A percentile compares a stretch with the other conserved stretches of the same genome.
Evolutionary conservation across 1,140 invertebrate genomes (phyloP).

Genomic region (Eumeta japonica): DNA sequence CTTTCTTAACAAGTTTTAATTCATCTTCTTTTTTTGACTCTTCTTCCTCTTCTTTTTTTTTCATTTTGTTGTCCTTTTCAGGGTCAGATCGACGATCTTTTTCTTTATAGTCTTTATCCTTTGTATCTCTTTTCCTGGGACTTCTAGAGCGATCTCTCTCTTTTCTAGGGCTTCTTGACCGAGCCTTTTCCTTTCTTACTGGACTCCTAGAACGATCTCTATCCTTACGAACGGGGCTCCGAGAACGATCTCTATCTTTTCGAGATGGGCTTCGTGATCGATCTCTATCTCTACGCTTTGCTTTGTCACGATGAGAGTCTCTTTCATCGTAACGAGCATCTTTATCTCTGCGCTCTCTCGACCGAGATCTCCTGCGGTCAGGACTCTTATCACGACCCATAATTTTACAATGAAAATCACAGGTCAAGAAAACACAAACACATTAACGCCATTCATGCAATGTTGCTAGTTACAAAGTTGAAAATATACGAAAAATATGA

Average conservation of each 20-base stretch:
- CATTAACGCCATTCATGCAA: too few species aligned
- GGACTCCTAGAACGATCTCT: neutral
- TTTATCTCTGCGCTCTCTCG: conserved; percentile 36
- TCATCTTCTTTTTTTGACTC: conserved; percentile 45
- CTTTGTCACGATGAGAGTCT: conserved; percentile 38
- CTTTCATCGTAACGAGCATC: conserved; percentile 45
- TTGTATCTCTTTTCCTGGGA: conserved; percentile 34
- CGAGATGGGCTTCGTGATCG: conserved; percentile 23
- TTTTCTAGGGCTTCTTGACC: conserved; percentile 36
- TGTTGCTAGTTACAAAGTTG: too few species aligned
- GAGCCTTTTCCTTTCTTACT: conserved; percentile 9
- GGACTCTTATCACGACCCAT: conserved; percentile 41
- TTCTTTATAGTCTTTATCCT: conserved; percentile 31
- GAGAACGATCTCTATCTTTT: conserved; percentile 27
- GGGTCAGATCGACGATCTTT: conserved; percentile 36
- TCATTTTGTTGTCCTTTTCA: conserved; percentile 47
- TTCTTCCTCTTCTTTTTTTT: conserved; percentile 51
- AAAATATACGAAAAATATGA: too few species aligned
- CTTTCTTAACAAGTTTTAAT: conserved; percentile 65
- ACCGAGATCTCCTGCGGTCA: conserved; percentile 40
- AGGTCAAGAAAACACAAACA: neutral
- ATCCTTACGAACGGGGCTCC: conserved; percentile 8
- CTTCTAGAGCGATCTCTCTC: conserved; percentile 29
- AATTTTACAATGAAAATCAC: neutral
- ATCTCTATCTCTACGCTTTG: conserved; percentile 31